phyloP scores from a whole-genome alignment of 35 echinoderm and acorn worm genomes.

The Amphiura filiformis region DNA sequence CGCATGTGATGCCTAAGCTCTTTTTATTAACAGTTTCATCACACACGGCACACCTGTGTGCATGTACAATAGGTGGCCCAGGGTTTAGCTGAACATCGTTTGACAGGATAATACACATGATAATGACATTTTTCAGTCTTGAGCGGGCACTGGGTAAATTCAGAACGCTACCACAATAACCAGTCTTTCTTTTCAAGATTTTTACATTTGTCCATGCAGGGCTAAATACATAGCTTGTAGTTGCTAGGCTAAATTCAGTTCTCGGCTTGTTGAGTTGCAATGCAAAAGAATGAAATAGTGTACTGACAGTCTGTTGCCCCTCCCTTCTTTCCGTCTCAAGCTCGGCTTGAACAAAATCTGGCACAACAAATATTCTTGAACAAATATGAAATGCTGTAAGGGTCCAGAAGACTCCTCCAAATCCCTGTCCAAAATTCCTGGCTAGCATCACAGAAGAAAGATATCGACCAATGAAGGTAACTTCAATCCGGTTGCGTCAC shows the following conservation, averaged over 20 bases:
- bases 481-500: neutral
- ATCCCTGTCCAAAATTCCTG: neutral
- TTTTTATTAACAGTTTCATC: neutral
- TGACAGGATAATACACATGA: neutral
- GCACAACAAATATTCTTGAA: neutral
- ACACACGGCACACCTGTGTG: neutral
- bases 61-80: neutral
- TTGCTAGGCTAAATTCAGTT: neutral
- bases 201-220: neutral
- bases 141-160: too few relatives aligned
- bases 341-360: neutral
- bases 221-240: neutral
- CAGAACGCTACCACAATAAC: neutral
- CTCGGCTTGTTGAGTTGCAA: neutral
- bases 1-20: neutral
- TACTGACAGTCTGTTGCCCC: neutral
- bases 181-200: neutral
- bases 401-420: neutral
- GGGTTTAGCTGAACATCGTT: neutral
- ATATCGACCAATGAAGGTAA: too few relatives aligned
- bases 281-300: neutral
- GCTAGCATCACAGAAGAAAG: neutral
- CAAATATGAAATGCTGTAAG: neutral
- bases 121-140: neutral
- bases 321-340: neutral